Conservation (phyloP, 1,140 invertebrate species). For the Leptinotarsa texana region DNA sequence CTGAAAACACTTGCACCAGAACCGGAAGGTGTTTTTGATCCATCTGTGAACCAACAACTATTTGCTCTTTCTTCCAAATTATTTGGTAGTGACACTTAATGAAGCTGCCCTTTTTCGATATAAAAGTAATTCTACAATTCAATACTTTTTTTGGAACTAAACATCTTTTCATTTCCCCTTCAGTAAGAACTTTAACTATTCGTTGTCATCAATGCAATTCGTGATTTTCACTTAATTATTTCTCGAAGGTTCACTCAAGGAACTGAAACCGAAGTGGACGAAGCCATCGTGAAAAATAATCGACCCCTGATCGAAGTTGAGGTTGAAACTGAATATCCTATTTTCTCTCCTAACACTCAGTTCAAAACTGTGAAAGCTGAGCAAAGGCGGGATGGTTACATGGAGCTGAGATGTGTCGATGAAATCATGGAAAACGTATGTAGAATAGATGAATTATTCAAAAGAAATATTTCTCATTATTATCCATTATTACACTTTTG, state of each 20-base stretch:
- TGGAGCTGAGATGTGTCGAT: slow-evolving; percentile 64
- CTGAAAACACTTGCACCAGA: no score
- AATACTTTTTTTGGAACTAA: no score
- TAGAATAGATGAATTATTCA: neutral
- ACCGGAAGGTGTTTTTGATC: no score
- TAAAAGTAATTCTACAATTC: no score
- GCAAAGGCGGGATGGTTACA: slow-evolving; percentile 67
- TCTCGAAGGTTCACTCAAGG: slow-evolving; percentile 20
- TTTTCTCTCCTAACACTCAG: slow-evolving; percentile 56
- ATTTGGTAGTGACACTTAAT: no score
- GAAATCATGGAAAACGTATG: slow-evolving; percentile 59
- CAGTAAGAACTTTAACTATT: no score
- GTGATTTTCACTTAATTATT: no score
- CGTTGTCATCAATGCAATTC: no score
- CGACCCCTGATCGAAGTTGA: slow-evolving; percentile 67
- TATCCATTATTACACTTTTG: neutral
- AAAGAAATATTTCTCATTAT: neutral
- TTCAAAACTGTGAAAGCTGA: slow-evolving; percentile 59
- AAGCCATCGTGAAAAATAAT: slow-evolving; percentile 57
- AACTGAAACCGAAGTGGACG: slow-evolving; percentile 62
- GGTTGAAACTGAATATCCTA: slow-evolving; percentile 65
- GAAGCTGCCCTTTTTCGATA: no score
- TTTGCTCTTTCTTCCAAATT: no score
- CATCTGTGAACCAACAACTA: no score
- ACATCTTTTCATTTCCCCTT: no score